Percentiles rank a stretch among this genome's conserved stretches.
These are phyloP conservation scores for Centropyge bicolor DNA, from an alignment of 2,797 vertebrate genomes.

Conservation along the genomic window DNA sequence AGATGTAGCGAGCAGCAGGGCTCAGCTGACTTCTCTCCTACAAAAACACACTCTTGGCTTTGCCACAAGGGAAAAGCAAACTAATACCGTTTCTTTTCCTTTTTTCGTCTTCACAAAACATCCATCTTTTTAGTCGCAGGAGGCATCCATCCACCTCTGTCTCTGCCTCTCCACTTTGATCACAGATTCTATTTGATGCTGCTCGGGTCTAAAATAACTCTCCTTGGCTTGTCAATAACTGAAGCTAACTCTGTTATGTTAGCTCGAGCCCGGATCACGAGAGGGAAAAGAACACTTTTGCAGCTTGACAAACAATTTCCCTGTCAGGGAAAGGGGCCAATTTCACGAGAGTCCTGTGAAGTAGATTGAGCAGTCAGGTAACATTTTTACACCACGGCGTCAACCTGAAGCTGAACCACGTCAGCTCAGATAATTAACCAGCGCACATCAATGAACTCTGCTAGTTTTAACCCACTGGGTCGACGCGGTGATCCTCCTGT, in stretches of 20 bases:
- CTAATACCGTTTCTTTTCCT: slow-evolving; percentile 71
- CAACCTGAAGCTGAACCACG: slow-evolving; percentile 28
- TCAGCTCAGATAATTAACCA: slow-evolving; percentile 26
- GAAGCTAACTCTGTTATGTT: slow-evolving; percentile 76
- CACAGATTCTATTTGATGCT: slow-evolving; percentile 85
- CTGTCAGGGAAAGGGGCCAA: slow-evolving; percentile 36
- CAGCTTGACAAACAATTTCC: slow-evolving; percentile 68
- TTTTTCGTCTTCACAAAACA: slow-evolving; percentile 70
- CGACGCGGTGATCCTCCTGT: slow-evolving; percentile 16
- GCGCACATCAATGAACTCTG: slow-evolving; percentile 8
- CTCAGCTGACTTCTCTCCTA: slow-evolving; percentile 75
- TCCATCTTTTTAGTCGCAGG: slow-evolving; percentile 72
- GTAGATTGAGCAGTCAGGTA: slow-evolving; percentile 50
- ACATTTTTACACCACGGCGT: slow-evolving; percentile 32
- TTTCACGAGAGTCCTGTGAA: slow-evolving; percentile 52
- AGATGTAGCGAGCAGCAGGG: slow-evolving; percentile 64
- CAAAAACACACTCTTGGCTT: slow-evolving; percentile 72
- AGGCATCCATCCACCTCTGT: slow-evolving; percentile 74
- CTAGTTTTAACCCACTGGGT: slow-evolving; percentile 32
- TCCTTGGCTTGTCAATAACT: slow-evolving; percentile 79
- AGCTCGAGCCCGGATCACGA: slow-evolving; percentile 65
- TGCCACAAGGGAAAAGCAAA: slow-evolving; percentile 76
- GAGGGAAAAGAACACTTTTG: slow-evolving; percentile 61
- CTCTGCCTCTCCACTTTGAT: slow-evolving; percentile 81
- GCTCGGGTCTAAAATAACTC: slow-evolving; percentile 80